Base-by-base conservation (phyloP, 2,888 invertebrate genomes). In the Papilio gigon region DNA sequence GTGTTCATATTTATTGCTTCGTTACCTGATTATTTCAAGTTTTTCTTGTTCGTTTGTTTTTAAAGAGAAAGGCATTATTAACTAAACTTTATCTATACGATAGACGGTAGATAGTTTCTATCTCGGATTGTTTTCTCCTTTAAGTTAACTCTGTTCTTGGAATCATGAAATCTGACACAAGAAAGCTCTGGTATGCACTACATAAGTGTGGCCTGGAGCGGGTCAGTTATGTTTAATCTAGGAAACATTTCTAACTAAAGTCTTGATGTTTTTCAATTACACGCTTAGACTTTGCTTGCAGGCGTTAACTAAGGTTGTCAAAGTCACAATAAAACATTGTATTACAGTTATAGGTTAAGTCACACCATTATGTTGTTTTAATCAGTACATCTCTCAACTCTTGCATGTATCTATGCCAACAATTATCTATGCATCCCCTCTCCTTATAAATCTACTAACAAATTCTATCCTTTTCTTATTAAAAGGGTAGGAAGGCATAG, bases 1-100 rank as follows among this genome's bases (percentile, higher is more conserved):
- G 27, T 65, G 37, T 65, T 53, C 40, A 56, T 5, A 35, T 65
- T 42, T 65, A 58, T 65, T 58, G 27, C 53, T 56, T 42, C 62
- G 30, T 61, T 22, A 25, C 25, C 42, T 53, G 30, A 30, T 56
- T 56, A 56, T 56, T 56, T 56, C 53, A 30, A 56, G 53, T 56
- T 56, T 56, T 56, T 56, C 53, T 56, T 56, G 53, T 56, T 56
- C 53, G 2, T 56, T 17, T 8, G 42, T 17, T n/a, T 30, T n/a
- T n/a, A n/a, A 56, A 30, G 27, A 17, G 53, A 56, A 56, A 53
- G 27, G 27, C 53, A 27, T n/a, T 12, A 25, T 50, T 14, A 14
- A 25, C 14, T 1, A 14, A 27, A n/a, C 27, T 40, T 40, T n/a
- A 40, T 8, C 14, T 12, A 2, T 12, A 35, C 35, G 40, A 42